These are phyloP conservation scores for Chaenogobius annularis DNA, from an alignment of 2,113 vertebrate genomes.

Conservation along the genomic window DNA sequence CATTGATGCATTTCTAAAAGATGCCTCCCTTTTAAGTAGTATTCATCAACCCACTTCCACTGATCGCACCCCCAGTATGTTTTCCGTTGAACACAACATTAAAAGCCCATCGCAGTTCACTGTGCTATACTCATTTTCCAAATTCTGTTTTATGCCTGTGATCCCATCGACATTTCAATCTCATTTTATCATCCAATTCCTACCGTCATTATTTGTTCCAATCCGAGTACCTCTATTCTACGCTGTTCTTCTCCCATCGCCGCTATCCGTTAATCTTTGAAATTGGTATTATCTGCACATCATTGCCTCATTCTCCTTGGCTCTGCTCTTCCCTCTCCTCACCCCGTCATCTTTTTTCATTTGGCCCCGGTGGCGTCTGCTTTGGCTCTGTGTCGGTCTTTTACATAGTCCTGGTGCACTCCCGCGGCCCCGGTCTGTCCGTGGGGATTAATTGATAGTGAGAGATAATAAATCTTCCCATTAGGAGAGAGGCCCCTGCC, in stretches of 20 bases:
- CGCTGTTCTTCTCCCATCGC: background rate
- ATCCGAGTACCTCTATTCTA: background rate
- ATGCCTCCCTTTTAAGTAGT: conserved; percentile 12
- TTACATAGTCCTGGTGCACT: conserved; percentile 65
- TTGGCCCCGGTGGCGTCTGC: conserved; percentile 19
- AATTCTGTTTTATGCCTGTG: conserved; percentile 30
- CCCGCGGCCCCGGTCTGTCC: conserved; percentile 54
- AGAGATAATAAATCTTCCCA: conserved; percentile 75
- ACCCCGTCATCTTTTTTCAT: conserved; percentile 36
- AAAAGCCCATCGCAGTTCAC: conserved; percentile 13
- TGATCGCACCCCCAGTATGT: conserved; percentile 27
- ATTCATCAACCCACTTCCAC: conserved; percentile 36
- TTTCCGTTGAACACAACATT: conserved; percentile 8
- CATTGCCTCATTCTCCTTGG: conserved; percentile 22
- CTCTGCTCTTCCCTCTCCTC: conserved; percentile 21
- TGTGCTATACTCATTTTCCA: conserved; percentile 8
- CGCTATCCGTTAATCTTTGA: conserved; percentile 7
- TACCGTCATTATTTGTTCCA: conserved; percentile 8
- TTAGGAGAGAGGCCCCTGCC: conserved; percentile 72
- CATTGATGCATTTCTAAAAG: conserved; percentile 29
- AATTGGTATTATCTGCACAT: conserved; percentile 26
- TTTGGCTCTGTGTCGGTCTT: conserved; percentile 40
- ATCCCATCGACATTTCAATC: conserved; percentile 5
- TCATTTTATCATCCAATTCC: conserved; percentile 26
- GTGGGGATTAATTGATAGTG: conserved; percentile 76